Evolutionary conservation across 2,113 vertebrate genomes (phyloP).

Genomic region (Gracilinanus agilis): DNA sequence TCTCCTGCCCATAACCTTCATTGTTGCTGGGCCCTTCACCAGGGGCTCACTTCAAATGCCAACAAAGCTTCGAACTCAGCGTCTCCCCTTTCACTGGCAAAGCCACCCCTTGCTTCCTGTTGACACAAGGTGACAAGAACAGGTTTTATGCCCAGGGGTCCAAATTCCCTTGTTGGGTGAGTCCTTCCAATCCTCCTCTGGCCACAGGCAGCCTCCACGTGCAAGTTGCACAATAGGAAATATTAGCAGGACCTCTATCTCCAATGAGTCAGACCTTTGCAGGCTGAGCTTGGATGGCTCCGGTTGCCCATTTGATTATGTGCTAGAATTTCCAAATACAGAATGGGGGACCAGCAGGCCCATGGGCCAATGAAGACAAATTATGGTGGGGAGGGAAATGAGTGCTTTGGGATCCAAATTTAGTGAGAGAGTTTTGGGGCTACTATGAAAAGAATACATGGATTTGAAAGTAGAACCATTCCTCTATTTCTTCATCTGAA

Average conservation of each 20-base stretch:
- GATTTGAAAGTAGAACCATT: background rate
- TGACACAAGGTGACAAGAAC: constrained; percentile 71
- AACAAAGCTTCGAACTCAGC: constrained; percentile 48
- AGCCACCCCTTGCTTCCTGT: constrained; percentile 74
- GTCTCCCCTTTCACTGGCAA: constrained; percentile 75
- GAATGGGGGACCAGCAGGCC: background rate
- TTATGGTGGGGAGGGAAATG: background rate
- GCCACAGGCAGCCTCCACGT: constrained; percentile 41
- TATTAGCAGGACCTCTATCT: background rate
- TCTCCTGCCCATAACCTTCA: background rate
- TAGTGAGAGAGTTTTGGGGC: background rate
- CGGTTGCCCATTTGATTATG: background rate
- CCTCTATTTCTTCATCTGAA: background rate
- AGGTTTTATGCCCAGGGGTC: constrained; percentile 71
- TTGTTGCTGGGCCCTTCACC: constrained; percentile 54
- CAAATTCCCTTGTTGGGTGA: constrained; percentile 69
- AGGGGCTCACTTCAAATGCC: constrained; percentile 68
- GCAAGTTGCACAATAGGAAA: background rate
- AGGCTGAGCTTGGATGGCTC: background rate
- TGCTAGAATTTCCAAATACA: background rate
- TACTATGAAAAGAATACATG: background rate
- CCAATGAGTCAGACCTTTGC: background rate
- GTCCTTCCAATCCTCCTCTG: constrained; percentile 70
- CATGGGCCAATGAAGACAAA: background rate
- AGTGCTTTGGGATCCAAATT: background rate